These are phyloP conservation scores for Macquaria ambigua DNA, from an alignment of 2,113 vertebrate species.

Conservation along the genomic window DNA sequence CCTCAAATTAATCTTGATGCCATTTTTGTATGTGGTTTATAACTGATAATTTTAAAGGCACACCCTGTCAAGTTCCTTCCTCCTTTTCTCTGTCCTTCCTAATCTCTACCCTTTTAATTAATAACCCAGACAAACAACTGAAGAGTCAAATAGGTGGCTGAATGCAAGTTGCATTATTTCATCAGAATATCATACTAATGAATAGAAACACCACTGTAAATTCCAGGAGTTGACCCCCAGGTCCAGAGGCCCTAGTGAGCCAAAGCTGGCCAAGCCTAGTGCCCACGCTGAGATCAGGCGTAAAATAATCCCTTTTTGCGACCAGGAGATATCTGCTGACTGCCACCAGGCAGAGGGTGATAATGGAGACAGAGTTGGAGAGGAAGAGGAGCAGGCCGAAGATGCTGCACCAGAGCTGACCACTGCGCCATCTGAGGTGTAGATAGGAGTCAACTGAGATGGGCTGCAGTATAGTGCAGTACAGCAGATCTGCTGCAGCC, in stretches of 20 bases:
- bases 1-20: too few relatives aligned
- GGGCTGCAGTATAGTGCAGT: conserved; percentile 90
- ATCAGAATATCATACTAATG: neutral
- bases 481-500: conserved; percentile 88
- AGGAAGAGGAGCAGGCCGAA: conserved; percentile 90
- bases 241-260: conserved; percentile 27
- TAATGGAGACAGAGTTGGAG: conserved; percentile 90
- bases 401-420: conserved; percentile 83
- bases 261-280: conserved; percentile 75
- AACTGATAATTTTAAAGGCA: too few relatives aligned
- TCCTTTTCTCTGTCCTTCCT: too few relatives aligned
- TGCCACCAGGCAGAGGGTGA: conserved; percentile 90
- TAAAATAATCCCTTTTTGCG: conserved; percentile 72
- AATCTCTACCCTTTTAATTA: too few relatives aligned
- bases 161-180: too few relatives aligned
- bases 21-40: too few relatives aligned
- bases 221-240: neutral
- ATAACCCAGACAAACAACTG: too few relatives aligned
- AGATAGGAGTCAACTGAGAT: conserved; percentile 90
- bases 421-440: conserved; percentile 87
- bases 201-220: neutral
- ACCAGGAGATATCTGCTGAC: conserved; percentile 89
- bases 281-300: conserved; percentile 84
- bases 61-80: too few relatives aligned
- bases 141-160: too few relatives aligned